These are phyloP conservation scores for Cantharis flavilabris DNA, from an alignment of 2,888 invertebrate genomes.

Conservation along the genomic window DNA sequence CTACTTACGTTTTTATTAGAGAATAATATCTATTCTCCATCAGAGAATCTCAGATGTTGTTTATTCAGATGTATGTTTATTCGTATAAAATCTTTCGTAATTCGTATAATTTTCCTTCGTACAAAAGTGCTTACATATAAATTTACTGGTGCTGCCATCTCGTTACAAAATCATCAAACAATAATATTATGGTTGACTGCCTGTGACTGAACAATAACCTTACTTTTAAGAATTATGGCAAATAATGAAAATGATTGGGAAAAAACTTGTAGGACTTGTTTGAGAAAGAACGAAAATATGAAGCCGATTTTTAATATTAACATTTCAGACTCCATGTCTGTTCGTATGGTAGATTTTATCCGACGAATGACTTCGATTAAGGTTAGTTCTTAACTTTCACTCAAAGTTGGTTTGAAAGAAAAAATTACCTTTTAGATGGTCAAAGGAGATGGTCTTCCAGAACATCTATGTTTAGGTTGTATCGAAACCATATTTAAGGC, in stretches of 20 bases:
- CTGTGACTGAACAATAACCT: not conserved
- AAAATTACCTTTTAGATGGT: constrained; percentile 31
- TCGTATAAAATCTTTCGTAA: too few relatives aligned
- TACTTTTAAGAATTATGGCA: not conserved
- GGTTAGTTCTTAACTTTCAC: constrained; percentile 21
- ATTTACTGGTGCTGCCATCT: not conserved
- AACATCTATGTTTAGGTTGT: constrained; percentile 37
- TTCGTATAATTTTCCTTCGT: too few relatives aligned
- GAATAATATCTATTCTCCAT: too few relatives aligned
- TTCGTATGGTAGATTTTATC: constrained; percentile 33
- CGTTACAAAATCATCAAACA: not conserved
- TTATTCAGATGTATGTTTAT: too few relatives aligned
- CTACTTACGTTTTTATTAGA: too few relatives aligned
- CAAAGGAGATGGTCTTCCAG: constrained; percentile 36
- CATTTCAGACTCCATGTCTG: constrained; percentile 22
- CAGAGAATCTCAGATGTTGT: too few relatives aligned
- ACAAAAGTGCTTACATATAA: too few relatives aligned
- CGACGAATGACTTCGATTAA: constrained; percentile 34
- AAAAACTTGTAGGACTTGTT: constrained; percentile 35
- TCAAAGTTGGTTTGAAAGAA: not conserved
- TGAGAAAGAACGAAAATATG: constrained; percentile 26
- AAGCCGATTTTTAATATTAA: constrained; percentile 32
- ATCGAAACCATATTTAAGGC: constrained; percentile 32
- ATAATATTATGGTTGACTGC: not conserved
- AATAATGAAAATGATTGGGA: constrained; percentile 9